phyloP scores from a whole-genome alignment of 2,888 invertebrate genomes.

The Luperina testacea region DNA sequence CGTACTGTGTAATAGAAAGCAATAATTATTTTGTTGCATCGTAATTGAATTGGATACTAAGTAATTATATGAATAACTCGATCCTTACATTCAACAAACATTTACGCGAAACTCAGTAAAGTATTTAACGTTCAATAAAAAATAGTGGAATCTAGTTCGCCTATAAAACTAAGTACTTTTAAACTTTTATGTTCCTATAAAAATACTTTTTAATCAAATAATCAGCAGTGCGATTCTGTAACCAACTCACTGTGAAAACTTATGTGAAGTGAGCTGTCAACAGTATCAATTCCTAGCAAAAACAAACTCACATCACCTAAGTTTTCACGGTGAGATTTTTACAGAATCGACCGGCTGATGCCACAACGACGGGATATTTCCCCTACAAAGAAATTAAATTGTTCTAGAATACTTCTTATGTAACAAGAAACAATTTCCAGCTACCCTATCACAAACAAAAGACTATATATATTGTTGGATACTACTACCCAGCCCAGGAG shows the following conservation, averaged over 20 bases:
- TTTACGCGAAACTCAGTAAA: slow-evolving; percentile 4
- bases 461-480: not conserved
- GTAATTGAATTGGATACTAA: not conserved
- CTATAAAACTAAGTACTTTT: slow-evolving; percentile 16
- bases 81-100: not conserved
- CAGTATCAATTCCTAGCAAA: no score
- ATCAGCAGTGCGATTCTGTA: not conserved
- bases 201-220: slow-evolving; percentile 23
- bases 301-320: no score
- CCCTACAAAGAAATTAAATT: not conserved
- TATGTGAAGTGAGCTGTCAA: no score
- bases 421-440: not conserved
- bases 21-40: not conserved
- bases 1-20: not conserved
- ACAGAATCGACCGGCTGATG: not conserved
- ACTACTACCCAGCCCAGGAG: no score
- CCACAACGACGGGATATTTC: not conserved
- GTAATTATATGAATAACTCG: not conserved
- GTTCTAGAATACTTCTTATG: not conserved
- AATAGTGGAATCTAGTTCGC: not conserved
- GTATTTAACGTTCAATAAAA: slow-evolving; percentile 8
- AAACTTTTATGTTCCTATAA: slow-evolving; percentile 26
- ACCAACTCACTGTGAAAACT: no score
- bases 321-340: no score
- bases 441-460: slow-evolving; percentile 11